These are phyloP conservation scores for Daboia siamensis DNA, from an alignment of 2,113 vertebrate genomes.

Conservation along the genomic window DNA sequence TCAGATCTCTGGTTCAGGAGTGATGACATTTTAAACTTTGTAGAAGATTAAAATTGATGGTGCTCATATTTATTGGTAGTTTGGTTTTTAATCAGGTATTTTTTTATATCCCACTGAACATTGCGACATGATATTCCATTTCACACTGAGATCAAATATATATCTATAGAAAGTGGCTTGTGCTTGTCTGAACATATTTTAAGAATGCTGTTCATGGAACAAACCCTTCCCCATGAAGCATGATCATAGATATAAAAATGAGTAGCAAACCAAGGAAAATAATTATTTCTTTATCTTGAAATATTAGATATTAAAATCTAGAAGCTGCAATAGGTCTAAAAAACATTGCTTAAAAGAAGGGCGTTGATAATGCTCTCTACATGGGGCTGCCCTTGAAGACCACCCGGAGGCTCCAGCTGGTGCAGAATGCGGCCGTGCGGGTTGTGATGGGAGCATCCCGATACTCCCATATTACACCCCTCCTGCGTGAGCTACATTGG, in stretches of 20 bases:
- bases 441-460: no score
- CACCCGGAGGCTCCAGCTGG: no score
- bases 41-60: neutral
- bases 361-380: neutral
- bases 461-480: no score
- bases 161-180: neutral
- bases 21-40: neutral
- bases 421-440: no score
- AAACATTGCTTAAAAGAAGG: neutral
- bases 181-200: constrained; percentile 7
- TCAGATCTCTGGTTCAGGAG: neutral
- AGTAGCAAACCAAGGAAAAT: neutral
- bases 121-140: neutral
- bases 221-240: neutral
- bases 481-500: no score
- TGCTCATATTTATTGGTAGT: neutral
- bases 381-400: no score
- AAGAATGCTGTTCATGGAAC: neutral
- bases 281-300: neutral
- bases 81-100: neutral
- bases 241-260: neutral
- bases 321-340: neutral
- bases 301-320: neutral
- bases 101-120: neutral
- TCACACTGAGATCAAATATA: neutral